These are phyloP conservation scores for Parazoanthus swiftii DNA, from an alignment of 92 coral and sea anemone genomes.

Conservation along the genomic window DNA sequence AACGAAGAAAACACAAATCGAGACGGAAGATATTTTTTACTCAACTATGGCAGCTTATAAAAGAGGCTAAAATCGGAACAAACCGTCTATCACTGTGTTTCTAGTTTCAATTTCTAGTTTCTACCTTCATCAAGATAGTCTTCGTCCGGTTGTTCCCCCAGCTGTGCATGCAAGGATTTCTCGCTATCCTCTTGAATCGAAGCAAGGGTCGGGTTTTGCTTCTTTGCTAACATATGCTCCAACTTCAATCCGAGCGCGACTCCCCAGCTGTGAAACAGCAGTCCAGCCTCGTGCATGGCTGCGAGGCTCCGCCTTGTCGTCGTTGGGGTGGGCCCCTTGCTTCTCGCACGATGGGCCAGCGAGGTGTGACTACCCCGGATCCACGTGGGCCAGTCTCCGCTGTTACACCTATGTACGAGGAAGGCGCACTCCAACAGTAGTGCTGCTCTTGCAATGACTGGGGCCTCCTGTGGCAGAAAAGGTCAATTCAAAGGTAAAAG, in stretches of 20 bases:
- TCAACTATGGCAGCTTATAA: too few species aligned
- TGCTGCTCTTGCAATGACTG: conserved; percentile 90
- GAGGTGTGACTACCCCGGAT: conserved; percentile 90
- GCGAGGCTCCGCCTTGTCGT: conserved; percentile 91
- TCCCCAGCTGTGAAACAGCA: conserved; percentile 94
- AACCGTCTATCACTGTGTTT: not conserved
- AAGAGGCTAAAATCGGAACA: not conserved
- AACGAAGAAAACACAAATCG: too few species aligned
- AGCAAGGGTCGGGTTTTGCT: conserved; percentile 52
- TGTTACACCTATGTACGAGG: conserved; percentile 92
- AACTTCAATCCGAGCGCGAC: conserved; percentile 90
- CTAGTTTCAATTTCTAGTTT: too few species aligned
- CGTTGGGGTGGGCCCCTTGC: conserved; percentile 67
- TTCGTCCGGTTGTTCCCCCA: conserved; percentile 76
- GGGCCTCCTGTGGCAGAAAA: conserved; percentile 79
- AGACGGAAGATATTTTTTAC: too few species aligned
- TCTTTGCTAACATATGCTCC: conserved; percentile 72
- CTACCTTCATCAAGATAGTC: conserved; percentile 97
- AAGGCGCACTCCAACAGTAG: conserved; percentile 87
- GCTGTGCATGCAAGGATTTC: conserved; percentile 27
- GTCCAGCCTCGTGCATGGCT: conserved; percentile 98
- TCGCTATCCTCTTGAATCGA: conserved; percentile 72
- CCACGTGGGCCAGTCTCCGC: conserved; percentile 98
- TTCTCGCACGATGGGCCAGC: conserved; percentile 71
- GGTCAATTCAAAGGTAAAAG: not conserved